These are phyloP conservation scores for Neomorphus geoffroyi DNA, from an alignment of 2,797 vertebrate genomes.

Conservation along the genomic window DNA sequence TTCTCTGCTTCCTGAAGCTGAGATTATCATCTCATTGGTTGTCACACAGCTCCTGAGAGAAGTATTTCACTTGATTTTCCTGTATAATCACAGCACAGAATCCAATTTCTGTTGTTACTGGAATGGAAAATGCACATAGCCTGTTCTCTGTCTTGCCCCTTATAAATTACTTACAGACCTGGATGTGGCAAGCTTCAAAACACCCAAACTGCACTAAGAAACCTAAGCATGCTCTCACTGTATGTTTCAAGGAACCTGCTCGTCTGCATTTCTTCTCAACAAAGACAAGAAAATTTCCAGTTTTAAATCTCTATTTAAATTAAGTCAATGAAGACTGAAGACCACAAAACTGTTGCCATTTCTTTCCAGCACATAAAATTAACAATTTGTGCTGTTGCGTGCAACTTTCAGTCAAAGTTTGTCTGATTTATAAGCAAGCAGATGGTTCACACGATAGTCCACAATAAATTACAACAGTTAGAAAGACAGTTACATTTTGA, in stretches of 20 bases:
- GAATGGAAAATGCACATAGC: neutral
- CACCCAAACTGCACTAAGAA: neutral
- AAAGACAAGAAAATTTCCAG: conserved; percentile 13
- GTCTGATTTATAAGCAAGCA: conserved; percentile 64
- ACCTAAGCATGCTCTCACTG: neutral
- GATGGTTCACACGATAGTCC: conserved; percentile 61
- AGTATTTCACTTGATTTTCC: conserved; percentile 18
- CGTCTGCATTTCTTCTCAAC: conserved; percentile 4
- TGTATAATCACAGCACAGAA: neutral
- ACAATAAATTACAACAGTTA: conserved; percentile 71
- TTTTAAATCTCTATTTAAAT: conserved; percentile 19
- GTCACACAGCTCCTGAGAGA: conserved; percentile 17
- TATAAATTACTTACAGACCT: neutral
- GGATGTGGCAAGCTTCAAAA: neutral
- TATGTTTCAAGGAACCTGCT: neutral
- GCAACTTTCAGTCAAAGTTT: conserved; percentile 62
- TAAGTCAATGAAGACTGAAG: conserved; percentile 34
- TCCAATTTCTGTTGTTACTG: neutral
- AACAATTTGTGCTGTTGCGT: conserved; percentile 21
- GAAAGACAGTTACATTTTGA: conserved; percentile 70
- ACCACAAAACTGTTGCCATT: conserved; percentile 6
- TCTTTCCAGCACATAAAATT: conserved; percentile 62
- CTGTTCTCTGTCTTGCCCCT: neutral
- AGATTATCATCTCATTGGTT: conserved; percentile 38
- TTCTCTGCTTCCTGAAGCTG: neutral